These are phyloP conservation scores for Muschampia plurimacula DNA, from an alignment of 2,888 invertebrate genomes.

Conservation along the genomic window DNA sequence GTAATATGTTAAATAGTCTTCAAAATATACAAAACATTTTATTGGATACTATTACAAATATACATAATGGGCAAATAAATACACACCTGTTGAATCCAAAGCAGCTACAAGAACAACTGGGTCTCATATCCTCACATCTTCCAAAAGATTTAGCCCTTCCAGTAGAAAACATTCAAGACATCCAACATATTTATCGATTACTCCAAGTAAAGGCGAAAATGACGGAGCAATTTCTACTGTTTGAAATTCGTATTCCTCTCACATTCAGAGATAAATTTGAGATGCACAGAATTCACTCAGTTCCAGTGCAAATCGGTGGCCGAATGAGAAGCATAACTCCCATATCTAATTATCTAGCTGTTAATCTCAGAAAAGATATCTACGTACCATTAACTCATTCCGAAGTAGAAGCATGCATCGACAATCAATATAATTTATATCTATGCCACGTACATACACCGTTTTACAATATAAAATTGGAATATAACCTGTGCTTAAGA, in stretches of 20 bases:
- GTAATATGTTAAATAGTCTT: constrained; percentile 16
- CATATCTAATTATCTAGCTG: constrained; percentile 6
- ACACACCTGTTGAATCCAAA: not conserved
- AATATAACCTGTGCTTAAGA: constrained; percentile 2
- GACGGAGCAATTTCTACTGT: constrained; percentile 2
- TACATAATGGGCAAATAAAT: constrained; percentile 2
- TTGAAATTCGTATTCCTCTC: constrained; percentile 12
- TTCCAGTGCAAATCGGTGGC: constrained; percentile 11
- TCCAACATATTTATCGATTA: constrained; percentile 12
- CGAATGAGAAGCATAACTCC: constrained; percentile 8
- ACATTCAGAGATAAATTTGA: constrained; percentile 9
- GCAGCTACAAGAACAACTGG: not conserved
- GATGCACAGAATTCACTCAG: constrained; percentile 1
- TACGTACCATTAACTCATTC: constrained; percentile 3
- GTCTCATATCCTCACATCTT: constrained; percentile 2
- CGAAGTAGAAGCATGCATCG: not conserved
- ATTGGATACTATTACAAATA: constrained; percentile 13
- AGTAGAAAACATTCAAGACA: not conserved
- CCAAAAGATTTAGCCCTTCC: constrained; percentile 3
- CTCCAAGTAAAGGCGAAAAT: constrained; percentile 6
- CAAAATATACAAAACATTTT: constrained; percentile 21
- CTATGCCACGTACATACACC: constrained; percentile 5
- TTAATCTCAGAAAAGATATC: constrained; percentile 2
- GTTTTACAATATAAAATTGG: constrained; percentile 12
- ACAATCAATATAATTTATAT: not conserved